phyloP scores from a whole-genome alignment of 92 coral and sea anemone species.

The Bergia sp. region DNA sequence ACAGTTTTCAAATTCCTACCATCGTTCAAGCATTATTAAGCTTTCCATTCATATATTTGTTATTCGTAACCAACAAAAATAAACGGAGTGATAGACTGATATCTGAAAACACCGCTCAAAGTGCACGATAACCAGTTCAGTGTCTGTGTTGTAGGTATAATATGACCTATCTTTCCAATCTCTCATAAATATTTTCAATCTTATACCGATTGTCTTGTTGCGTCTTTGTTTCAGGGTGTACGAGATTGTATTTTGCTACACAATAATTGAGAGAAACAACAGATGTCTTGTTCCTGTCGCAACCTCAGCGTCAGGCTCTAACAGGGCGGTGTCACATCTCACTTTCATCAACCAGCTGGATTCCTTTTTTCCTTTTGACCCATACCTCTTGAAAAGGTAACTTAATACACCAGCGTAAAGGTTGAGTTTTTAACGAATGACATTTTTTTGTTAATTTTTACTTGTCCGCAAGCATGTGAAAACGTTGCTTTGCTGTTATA shows the following conservation, averaged over 20 bases:
- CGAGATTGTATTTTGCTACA: conserved; percentile 92
- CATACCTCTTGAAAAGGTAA: conserved; percentile 84
- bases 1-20: too few species aligned
- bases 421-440: neutral
- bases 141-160: neutral
- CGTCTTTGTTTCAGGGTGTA: conserved; percentile 60
- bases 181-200: neutral
- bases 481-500: neutral
- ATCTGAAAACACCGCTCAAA: too few species aligned
- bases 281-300: conserved; percentile 89
- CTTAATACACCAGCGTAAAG: neutral
- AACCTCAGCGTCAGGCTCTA: conserved; percentile 60
- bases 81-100: too few species aligned
- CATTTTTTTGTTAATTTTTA: too few species aligned
- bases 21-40: too few species aligned
- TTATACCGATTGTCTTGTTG: neutral
- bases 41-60: too few species aligned
- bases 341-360: conserved; percentile 89
- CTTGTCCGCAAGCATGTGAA: neutral
- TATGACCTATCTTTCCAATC: neutral
- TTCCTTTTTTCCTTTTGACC: conserved; percentile 96
- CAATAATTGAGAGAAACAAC: conserved; percentile 94
- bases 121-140: neutral
- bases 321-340: conserved; percentile 68
- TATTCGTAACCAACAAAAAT: too few species aligned